Conservation (phyloP, 1,140 invertebrate species). For the Mizuhopecten yessoensis region DNA sequence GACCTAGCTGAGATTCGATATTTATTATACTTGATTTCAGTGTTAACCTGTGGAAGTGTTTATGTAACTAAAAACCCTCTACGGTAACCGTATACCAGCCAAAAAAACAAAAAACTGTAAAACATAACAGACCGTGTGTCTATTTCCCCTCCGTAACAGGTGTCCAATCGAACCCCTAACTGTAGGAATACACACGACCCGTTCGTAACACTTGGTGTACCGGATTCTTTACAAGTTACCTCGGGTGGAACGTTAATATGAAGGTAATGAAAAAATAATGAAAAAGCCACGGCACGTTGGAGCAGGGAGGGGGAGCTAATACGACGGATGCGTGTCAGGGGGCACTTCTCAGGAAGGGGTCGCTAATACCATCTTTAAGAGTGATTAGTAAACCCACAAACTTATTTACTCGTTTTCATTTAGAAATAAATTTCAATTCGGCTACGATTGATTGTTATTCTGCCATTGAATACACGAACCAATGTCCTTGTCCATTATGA, state of each 20-base stretch:
- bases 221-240: neutral
- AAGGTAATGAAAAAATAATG: neutral
- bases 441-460: neutral
- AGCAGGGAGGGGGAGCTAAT: neutral
- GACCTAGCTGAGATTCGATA: neutral
- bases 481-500: neutral
- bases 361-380: neutral
- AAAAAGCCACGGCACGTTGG: neutral
- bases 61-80: neutral
- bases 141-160: neutral
- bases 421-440: constrained; percentile 22
- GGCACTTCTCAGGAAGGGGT: neutral
- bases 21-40: neutral
- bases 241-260: neutral
- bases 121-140: too few relatives aligned
- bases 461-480: neutral
- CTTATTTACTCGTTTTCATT: constrained; percentile 26
- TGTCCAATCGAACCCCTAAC: constrained; percentile 2
- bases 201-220: neutral
- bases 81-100: neutral
- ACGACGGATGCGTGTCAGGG: constrained; percentile 26
- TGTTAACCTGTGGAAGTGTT: neutral
- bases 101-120: neutral
- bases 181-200: neutral
- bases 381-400: neutral